Conservation (phyloP, 2,797 vertebrate genomes). For the Gobionotothen gibberifrons region DNA sequence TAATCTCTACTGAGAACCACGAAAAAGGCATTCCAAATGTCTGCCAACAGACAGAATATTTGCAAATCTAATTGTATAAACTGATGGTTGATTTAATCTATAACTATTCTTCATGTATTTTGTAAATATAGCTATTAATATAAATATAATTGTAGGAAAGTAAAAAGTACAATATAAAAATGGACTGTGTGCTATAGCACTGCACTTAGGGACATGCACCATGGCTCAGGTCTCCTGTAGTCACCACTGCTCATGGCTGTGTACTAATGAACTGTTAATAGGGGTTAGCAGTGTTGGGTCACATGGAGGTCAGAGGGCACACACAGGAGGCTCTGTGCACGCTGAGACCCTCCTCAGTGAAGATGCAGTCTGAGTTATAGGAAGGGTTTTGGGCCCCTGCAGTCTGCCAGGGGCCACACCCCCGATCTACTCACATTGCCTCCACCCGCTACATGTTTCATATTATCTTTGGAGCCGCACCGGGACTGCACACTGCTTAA, state of each 20-base stretch:
- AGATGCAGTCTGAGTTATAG: constrained; percentile 1
- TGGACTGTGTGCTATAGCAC: too few species aligned
- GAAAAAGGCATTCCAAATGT: too few species aligned
- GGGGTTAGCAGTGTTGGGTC: constrained; percentile 46
- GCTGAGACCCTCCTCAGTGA: constrained; percentile 42
- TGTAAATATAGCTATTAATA: too few species aligned
- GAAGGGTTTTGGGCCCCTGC: constrained; percentile 33
- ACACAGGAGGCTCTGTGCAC: constrained; percentile 61
- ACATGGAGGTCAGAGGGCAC: constrained; percentile 31
- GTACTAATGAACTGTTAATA: constrained; percentile 42
- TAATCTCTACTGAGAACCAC: too few species aligned
- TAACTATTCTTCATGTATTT: too few species aligned
- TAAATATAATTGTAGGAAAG: too few species aligned
- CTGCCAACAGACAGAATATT: too few species aligned
- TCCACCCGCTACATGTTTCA: constrained; percentile 91
- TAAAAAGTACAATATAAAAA: too few species aligned
- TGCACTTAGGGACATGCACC: too few species aligned
- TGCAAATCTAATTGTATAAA: too few species aligned
- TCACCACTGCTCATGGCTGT: constrained; percentile 58
- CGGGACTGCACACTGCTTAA: constrained; percentile 83
- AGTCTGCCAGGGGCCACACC: constrained; percentile 5
- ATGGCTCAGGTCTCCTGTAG: not conserved
- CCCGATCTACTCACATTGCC: constrained; percentile 81
- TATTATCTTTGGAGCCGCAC: constrained; percentile 98
- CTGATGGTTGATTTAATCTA: too few species aligned